Base-by-base conservation (phyloP, 2,113 vertebrate species). In the Gasterosteus aculeatus region DNA sequence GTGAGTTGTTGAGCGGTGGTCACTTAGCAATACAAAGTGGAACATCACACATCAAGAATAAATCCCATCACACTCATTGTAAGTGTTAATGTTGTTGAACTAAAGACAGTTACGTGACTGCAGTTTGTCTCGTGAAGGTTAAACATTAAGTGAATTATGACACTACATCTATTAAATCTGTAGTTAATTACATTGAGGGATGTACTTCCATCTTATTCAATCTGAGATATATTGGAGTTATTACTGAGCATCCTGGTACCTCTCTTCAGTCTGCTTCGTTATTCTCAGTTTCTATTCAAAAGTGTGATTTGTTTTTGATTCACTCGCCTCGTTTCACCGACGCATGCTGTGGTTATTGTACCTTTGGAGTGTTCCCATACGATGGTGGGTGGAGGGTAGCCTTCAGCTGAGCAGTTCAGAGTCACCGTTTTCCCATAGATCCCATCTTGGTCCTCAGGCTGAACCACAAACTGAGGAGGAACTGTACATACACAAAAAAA, bases 311-410 rank as follows among this genome's bases (percentile, higher is more conserved):
- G 51, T 66, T 63, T 77, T 61, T 16, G 58, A 42, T 57, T 63
- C 10, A 16, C 33, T 61, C 7, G 19, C 22, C 29, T 33, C 33
- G 12, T 22, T 58, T 70, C 9, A 59, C 26, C 44, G 33, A 49
- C 49, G n/a, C 10, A 2, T n/a, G 69, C 38, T 41, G 66, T 66
- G 67, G 11, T 72, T 46, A 15, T 63, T 14, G 29, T 54, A 99
- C 98, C 98, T 98, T 99, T 99, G 0, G 98, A 99, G 91, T 99
- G 98, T 67, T 99, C 98, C 98, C 98, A 99, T 76, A 99, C 96
- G 0, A 99, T 99, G 29, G 97, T 99, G 14, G 98, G 98, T 6
- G 97, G 96, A 7, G 98, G 98, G 82, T 99, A 99, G 67, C 98
- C 98, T 85, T 98, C 97, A 1, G 98, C 98, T 0, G 98, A 99